These are phyloP conservation scores for Oithona nana DNA, from an alignment of 2,888 invertebrate genomes.

Conservation along the genomic window DNA sequence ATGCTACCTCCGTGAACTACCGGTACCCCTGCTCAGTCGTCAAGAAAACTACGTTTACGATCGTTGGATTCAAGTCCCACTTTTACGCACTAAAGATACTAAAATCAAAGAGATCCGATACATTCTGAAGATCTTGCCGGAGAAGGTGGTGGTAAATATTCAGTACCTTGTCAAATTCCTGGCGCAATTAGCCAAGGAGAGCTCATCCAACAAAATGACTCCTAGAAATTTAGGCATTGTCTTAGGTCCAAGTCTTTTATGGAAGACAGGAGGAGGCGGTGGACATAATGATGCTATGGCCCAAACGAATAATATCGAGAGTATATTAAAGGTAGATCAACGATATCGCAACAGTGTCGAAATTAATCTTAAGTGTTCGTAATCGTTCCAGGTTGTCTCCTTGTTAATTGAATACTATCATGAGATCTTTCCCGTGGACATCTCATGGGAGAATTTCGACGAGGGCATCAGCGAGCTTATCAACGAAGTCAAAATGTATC, in stretches of 20 bases:
- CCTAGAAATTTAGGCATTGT: slow-evolving; percentile 9
- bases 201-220: slow-evolving; percentile 4
- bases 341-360: no score
- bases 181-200: background rate
- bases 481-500: no score
- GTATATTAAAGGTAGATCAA: no score
- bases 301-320: slow-evolving; percentile 2
- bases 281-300: background rate
- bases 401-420: slow-evolving; percentile 3
- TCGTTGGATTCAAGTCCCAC: background rate
- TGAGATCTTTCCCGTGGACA: slow-evolving; percentile 3
- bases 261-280: background rate
- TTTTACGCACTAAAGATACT: background rate
- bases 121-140: background rate
- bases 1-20: slow-evolving; percentile 12
- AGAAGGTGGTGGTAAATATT: background rate
- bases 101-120: background rate
- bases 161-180: slow-evolving; percentile 12
- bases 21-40: slow-evolving; percentile 1
- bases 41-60: background rate
- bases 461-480: background rate
- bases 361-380: no score
- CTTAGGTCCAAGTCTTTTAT: slow-evolving; percentile 2
- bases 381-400: background rate
- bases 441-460: background rate